phyloP scores from a whole-genome alignment of 2,888 invertebrate genomes.

The Plebejus argus region DNA sequence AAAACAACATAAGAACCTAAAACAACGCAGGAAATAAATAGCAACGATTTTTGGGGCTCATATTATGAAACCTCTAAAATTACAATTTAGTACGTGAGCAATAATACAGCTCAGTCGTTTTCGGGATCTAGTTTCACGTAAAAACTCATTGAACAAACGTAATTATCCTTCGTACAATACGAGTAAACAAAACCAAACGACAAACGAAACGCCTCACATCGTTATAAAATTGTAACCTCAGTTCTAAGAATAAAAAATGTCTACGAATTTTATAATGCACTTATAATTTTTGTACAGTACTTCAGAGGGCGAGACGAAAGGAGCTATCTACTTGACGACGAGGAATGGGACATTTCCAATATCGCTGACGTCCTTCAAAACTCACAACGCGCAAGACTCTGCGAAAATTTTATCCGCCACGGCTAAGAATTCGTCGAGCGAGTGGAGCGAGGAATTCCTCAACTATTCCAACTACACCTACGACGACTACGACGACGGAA shows the following conservation, averaged over 20 bases:
- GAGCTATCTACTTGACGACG: conserved; percentile 76
- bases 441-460: conserved; percentile 54
- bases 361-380: conserved; percentile 66
- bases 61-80: conserved; percentile 6
- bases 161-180: not conserved
- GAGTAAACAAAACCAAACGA: not conserved
- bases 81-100: not conserved
- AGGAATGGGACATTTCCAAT: conserved; percentile 79
- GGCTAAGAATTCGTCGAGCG: conserved; percentile 61
- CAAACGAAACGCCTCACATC: not conserved
- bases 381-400: conserved; percentile 62
- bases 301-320: conserved; percentile 64
- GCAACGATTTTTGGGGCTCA: not conserved
- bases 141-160: not conserved
- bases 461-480: conserved; percentile 61
- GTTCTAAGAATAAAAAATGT: conserved; percentile 18
- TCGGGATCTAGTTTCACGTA: not conserved
- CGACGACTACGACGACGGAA: conserved; percentile 52
- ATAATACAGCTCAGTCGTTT: not conserved
- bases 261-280: conserved; percentile 38
- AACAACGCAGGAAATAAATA: not conserved
- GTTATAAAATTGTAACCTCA: conserved; percentile 1
- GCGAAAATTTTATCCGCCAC: conserved; percentile 63
- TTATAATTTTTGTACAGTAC: conserved; percentile 53
- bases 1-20: not conserved